A percentile compares a stretch with the other conserved stretches of the same genome.
phyloP scores from a whole-genome alignment of 2,888 invertebrate genomes.

The Lottia scabra region DNA sequence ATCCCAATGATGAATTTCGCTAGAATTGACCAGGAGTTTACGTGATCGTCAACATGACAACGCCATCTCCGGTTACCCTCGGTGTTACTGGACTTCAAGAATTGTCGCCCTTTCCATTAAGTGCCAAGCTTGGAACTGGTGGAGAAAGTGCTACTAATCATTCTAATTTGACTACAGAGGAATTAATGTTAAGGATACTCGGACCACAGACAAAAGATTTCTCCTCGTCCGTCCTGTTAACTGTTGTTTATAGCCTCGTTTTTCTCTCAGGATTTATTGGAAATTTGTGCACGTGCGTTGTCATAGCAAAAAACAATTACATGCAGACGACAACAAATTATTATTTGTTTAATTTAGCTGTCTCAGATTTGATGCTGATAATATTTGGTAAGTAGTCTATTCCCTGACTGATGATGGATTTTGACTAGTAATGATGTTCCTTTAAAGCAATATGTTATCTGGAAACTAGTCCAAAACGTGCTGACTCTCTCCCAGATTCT shows the following conservation, averaged over 20 bases:
- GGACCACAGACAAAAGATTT: constrained; percentile 28
- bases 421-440: no score
- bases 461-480: no score
- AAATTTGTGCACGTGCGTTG: constrained; percentile 46
- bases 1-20: no score
- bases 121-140: neutral
- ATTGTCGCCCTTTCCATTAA: neutral
- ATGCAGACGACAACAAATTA: constrained; percentile 93
- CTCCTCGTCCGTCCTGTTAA: constrained; percentile 25
- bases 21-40: no score
- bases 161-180: constrained; percentile 16
- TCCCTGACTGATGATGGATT: neutral
- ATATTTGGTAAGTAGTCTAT: constrained; percentile 74
- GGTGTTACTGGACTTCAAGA: neutral
- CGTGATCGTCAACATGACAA: no score
- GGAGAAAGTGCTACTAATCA: neutral
- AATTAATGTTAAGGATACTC: constrained; percentile 22
- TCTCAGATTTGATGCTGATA: constrained; percentile 83
- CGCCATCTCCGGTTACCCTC: no score
- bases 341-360: constrained; percentile 89
- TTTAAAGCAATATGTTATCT: no score
- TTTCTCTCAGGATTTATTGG: constrained; percentile 41
- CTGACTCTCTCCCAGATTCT: no score
- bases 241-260: constrained; percentile 34
- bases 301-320: constrained; percentile 70